phyloP scores from a whole-genome alignment of 2,888 invertebrate genomes.

The Xestoiulus laeticollis region DNA sequence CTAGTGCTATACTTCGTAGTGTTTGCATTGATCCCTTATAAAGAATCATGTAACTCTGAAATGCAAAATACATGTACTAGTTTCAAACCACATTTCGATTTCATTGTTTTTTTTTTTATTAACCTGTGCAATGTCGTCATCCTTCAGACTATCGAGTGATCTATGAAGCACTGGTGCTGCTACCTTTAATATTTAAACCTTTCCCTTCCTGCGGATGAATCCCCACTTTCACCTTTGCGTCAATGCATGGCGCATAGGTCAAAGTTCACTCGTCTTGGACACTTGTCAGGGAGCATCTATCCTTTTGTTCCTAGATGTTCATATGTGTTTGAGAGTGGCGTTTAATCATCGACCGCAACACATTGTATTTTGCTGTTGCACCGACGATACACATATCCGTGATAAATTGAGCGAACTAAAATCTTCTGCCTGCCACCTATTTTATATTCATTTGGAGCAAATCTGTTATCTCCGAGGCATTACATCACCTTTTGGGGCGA shows the following conservation, averaged over 20 bases:
- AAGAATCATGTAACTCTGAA: too few relatives aligned
- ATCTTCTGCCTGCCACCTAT: slow-evolving; percentile 15
- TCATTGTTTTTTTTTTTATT: too few relatives aligned
- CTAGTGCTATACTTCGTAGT: too few relatives aligned
- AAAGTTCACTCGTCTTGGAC: neutral
- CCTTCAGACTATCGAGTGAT: neutral
- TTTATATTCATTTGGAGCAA: slow-evolving; percentile 36
- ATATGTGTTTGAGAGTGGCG: neutral
- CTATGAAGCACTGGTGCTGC: neutral
- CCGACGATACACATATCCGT: neutral
- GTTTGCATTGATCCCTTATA: too few relatives aligned
- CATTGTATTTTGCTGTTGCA: neutral
- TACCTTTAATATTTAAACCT: neutral
- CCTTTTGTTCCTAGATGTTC: neutral
- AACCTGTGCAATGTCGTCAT: neutral
- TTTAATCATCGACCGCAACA: neutral
- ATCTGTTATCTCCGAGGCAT: slow-evolving; percentile 9
- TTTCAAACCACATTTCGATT: too few relatives aligned
- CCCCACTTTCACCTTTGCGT: neutral
- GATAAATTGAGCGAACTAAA: slow-evolving; percentile 13
- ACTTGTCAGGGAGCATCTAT: neutral
- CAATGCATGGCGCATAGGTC: neutral
- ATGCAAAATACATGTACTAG: too few relatives aligned
- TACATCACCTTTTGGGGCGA: slow-evolving; percentile 14
- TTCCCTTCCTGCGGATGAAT: neutral